These are phyloP conservation scores for Temnothorax curvispinosus DNA, from an alignment of 1,140 invertebrate species.

Conservation along the genomic window DNA sequence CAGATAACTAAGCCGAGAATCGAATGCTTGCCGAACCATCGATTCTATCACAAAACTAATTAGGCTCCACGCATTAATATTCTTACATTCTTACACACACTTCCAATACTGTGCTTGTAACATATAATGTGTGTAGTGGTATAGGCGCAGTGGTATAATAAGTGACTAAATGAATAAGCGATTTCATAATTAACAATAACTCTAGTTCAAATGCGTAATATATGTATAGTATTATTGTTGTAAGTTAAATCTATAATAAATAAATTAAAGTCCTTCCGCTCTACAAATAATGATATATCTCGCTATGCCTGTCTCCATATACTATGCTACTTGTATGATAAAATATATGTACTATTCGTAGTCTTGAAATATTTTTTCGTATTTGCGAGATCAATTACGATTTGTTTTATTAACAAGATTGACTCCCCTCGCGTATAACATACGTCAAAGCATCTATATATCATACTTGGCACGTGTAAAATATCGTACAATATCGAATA, in stretches of 20 bases:
- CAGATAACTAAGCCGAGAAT: neutral
- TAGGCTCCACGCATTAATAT: neutral
- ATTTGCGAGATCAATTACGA: slow-evolving; percentile 10
- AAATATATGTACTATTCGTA: neutral
- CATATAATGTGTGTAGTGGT: neutral
- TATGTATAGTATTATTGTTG: neutral
- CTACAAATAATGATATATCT: neutral
- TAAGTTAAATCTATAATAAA: neutral
- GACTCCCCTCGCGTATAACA: neutral
- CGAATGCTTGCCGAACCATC: neutral
- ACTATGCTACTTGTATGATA: neutral
- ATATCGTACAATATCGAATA: slow-evolving; percentile 35
- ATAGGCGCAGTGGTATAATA: neutral
- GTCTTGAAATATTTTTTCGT: neutral
- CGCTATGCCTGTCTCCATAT: neutral
- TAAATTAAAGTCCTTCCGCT: neutral
- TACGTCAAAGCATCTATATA: neutral
- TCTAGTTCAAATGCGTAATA: neutral
- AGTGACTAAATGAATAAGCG: neutral
- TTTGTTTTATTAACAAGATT: slow-evolving; percentile 19
- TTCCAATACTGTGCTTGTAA: neutral
- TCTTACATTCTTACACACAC: neutral
- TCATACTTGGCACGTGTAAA: slow-evolving; percentile 2
- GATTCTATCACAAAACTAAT: neutral
- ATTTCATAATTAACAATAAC: neutral